phyloP scores from a whole-genome alignment of 2,888 invertebrate species.

The Eupithecia exiguata region DNA sequence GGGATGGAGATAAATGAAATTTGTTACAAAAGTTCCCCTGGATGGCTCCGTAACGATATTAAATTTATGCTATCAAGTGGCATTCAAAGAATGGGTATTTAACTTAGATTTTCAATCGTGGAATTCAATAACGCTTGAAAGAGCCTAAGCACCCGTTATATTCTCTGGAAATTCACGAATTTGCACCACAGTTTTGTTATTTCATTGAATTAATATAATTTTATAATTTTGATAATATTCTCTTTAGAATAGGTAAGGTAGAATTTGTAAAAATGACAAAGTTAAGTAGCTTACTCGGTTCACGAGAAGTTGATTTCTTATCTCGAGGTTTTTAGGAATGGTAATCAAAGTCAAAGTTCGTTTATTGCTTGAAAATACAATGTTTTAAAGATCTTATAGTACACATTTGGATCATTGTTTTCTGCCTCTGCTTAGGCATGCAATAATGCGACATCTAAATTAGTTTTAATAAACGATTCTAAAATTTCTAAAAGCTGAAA shows the following conservation, averaged over 20 bases:
- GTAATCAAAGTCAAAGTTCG: too few species aligned
- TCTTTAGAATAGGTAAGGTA: slow-evolving; percentile 8
- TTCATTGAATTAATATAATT: slow-evolving; percentile 29
- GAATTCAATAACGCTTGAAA: slow-evolving; percentile 65
- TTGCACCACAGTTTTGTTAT: slow-evolving; percentile 29
- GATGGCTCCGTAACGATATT: slow-evolving; percentile 76
- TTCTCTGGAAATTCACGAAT: slow-evolving; percentile 35
- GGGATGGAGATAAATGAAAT: slow-evolving; percentile 78
- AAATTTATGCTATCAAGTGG: slow-evolving; percentile 80
- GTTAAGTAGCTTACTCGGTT: background rate
- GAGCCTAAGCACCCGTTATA: slow-evolving; percentile 46
- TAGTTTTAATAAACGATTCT: background rate
- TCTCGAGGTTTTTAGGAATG: background rate
- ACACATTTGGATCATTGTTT: too few species aligned
- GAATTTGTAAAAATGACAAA: background rate
- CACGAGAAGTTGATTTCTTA: slow-evolving; percentile 9
- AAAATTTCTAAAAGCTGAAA: background rate
- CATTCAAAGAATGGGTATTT: slow-evolving; percentile 74
- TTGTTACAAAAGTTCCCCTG: slow-evolving; percentile 80
- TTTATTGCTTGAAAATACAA: too few species aligned
- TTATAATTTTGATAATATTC: slow-evolving; percentile 21
- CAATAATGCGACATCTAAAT: background rate
- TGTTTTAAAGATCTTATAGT: too few species aligned
- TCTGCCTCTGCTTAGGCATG: too few species aligned
- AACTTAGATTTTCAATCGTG: slow-evolving; percentile 71